phyloP scores from a whole-genome alignment of 2,797 vertebrate genomes.

The Rousettus madagascariensis region DNA sequence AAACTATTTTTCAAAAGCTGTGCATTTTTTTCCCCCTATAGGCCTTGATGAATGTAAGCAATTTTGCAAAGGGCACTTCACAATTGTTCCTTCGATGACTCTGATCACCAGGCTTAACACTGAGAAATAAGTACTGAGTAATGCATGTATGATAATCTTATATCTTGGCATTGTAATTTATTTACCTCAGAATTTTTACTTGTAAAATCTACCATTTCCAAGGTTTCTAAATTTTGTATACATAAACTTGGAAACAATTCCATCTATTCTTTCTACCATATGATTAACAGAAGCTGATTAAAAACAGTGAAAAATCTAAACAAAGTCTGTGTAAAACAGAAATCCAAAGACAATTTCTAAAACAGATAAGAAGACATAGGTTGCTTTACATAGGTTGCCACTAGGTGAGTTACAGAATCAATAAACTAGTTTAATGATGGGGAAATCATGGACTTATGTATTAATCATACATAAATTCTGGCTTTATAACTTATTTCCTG shows the following conservation, averaged over 20 bases:
- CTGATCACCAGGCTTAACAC: not conserved
- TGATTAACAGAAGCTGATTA: not conserved
- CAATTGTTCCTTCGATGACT: not conserved
- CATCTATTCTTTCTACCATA: not conserved
- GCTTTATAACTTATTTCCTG: not conserved
- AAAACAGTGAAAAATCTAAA: not conserved
- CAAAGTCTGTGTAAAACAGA: not conserved
- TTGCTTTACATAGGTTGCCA: not conserved
- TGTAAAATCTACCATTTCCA: not conserved
- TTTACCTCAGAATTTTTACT: not conserved
- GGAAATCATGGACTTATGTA: not conserved
- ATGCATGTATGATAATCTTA: not conserved
- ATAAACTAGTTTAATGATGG: not conserved
- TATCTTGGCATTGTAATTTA: not conserved
- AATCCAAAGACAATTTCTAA: not conserved
- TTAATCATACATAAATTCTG: not conserved
- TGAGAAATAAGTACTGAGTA: not conserved
- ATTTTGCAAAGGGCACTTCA: not conserved
- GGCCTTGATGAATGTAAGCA: not conserved
- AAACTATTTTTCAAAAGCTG: not conserved
- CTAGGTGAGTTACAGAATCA: not conserved
- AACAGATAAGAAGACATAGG: not conserved
- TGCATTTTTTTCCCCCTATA: not conserved
- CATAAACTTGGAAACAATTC: not conserved
- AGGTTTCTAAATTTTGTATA: not conserved